Evolutionary conservation across 2,888 invertebrate species (phyloP).

Genomic region (Deroplatys truncata): DNA sequence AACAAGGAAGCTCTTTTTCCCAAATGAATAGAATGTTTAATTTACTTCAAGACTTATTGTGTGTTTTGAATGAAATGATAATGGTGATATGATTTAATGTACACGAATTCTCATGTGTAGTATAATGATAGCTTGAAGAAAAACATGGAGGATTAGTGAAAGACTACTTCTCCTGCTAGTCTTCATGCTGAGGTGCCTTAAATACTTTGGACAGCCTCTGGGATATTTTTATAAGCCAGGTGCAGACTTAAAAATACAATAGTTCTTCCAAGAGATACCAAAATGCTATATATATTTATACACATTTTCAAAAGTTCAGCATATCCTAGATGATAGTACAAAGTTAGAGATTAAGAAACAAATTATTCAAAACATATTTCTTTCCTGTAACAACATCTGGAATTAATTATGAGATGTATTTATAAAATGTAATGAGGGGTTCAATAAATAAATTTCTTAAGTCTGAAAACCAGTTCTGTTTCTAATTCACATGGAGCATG

Average conservation of each 20-base stretch:
- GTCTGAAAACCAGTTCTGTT: neutral
- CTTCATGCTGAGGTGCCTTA: neutral
- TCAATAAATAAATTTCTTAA: neutral
- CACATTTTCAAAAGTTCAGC: neutral
- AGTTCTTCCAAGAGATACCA: neutral
- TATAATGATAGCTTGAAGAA: neutral
- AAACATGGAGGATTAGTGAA: constrained; percentile 3
- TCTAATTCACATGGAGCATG: too few species aligned
- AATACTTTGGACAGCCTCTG: neutral
- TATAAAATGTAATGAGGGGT: neutral
- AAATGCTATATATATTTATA: neutral
- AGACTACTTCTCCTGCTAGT: constrained; percentile 9
- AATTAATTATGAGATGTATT: neutral
- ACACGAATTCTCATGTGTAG: neutral
- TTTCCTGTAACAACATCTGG: neutral
- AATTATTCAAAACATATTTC: neutral
- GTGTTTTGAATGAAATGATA: neutral
- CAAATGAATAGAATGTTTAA: neutral
- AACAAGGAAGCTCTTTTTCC: neutral
- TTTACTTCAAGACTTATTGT: neutral
- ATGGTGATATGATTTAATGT: neutral
- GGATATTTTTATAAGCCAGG: too few species aligned
- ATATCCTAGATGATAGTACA: neutral
- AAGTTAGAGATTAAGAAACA: neutral
- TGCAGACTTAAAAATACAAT: neutral